Evolutionary conservation across 2,797 vertebrate species (phyloP).

Genomic region (Sebastes steindachneri): DNA sequence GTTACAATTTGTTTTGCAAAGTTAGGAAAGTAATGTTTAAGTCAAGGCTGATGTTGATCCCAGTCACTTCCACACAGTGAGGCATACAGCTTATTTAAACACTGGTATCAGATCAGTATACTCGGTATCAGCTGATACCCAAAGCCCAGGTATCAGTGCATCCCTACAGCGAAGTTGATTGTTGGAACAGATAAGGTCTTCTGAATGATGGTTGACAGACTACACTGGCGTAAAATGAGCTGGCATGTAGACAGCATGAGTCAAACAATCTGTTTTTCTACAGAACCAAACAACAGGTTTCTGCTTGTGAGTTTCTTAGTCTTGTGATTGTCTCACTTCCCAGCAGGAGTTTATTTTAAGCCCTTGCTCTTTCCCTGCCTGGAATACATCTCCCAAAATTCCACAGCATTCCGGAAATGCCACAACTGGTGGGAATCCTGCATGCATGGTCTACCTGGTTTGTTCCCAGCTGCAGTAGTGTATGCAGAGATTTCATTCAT

Average conservation of each 20-base stretch:
- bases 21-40: no score
- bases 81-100: no score
- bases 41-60: no score
- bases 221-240: neutral
- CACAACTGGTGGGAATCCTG: conserved; percentile 1
- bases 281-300: neutral
- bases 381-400: conserved; percentile 6
- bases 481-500: neutral
- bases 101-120: no score
- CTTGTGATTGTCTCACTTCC: conserved; percentile 3
- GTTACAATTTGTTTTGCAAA: no score
- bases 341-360: conserved; percentile 20
- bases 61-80: no score
- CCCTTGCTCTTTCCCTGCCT: neutral
- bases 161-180: neutral
- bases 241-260: neutral
- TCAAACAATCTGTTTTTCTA: neutral
- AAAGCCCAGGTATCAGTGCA: no score
- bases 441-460: neutral
- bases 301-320: neutral
- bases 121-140: no score
- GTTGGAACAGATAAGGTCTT: neutral
- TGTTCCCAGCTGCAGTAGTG: neutral
- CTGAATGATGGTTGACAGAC: neutral
- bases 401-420: neutral